Conservation (phyloP, 1,140 invertebrate species). For the Arctopsyche grandis region DNA sequence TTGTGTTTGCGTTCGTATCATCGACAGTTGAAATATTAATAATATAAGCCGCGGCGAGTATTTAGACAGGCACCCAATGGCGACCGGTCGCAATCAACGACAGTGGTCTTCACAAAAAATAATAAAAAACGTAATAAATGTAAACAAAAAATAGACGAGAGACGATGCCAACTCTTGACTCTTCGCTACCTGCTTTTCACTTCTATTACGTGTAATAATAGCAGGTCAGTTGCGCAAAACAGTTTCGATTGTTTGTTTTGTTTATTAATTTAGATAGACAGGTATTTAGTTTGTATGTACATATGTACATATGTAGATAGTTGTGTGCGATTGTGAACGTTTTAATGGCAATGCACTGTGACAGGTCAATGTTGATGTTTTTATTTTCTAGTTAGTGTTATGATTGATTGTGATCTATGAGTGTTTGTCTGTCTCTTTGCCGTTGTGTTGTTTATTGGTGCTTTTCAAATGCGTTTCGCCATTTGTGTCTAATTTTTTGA, state of each 20-base stretch:
- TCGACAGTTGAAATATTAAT: conserved; percentile 27
- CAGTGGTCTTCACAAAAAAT: background rate
- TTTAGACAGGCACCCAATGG: conserved; percentile 28
- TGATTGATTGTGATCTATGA: too few species aligned
- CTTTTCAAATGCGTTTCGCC: too few species aligned
- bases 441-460: too few species aligned
- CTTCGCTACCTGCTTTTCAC: conserved; percentile 39
- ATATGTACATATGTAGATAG: background rate
- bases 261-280: background rate
- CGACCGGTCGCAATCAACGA: conserved; percentile 9
- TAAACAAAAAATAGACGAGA: conserved; percentile 20
- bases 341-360: too few species aligned
- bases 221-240: background rate
- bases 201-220: conserved; percentile 23
- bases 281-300: background rate
- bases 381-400: too few species aligned
- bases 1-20: conserved; percentile 6
- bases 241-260: background rate
- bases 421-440: too few species aligned
- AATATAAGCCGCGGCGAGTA: conserved; percentile 20
- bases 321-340: background rate
- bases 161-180: conserved; percentile 39
- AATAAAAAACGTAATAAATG: background rate
- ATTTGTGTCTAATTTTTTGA: too few species aligned
- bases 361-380: too few species aligned